Evolutionary conservation across 1,140 invertebrate species (phyloP).

Genomic region (Lerema accius): DNA sequence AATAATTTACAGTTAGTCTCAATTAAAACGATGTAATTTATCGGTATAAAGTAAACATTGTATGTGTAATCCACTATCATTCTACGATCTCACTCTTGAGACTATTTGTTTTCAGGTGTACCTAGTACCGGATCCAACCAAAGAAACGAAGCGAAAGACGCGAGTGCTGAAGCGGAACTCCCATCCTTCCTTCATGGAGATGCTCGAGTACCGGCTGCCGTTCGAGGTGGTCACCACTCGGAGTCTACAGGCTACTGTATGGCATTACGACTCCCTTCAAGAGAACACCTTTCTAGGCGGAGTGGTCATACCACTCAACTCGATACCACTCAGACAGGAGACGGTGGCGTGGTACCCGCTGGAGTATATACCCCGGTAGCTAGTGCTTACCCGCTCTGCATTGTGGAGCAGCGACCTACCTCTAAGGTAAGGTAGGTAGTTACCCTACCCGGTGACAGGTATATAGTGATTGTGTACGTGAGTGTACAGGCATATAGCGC

Average conservation of each 20-base stretch:
- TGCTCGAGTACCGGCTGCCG: slow-evolving; percentile 95
- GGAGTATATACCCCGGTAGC: slow-evolving; percentile 83
- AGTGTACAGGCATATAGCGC: no score
- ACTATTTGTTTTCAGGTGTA: slow-evolving; percentile 85
- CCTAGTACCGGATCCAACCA: slow-evolving; percentile 92
- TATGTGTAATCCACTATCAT: no score
- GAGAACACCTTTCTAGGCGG: slow-evolving; percentile 98
- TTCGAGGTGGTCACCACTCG: slow-evolving; percentile 90
- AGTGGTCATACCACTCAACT: slow-evolving; percentile 88
- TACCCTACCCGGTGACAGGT: no score
- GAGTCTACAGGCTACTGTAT: slow-evolving; percentile 94
- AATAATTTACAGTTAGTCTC: no score
- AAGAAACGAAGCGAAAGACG: slow-evolving; percentile 97
- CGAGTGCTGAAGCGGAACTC: slow-evolving; percentile 95
- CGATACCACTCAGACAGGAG: slow-evolving; percentile 90
- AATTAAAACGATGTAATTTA: no score
- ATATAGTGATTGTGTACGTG: no score
- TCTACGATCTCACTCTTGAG: no score
- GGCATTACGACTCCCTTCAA: slow-evolving; percentile 97
- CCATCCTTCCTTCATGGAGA: slow-evolving; percentile 99
- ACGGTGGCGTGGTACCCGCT: slow-evolving; percentile 91
- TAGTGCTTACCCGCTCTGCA: slow-evolving; percentile 61
- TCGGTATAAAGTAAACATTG: background rate
- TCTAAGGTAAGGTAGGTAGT: no score
- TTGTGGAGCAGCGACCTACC: slow-evolving; percentile 56